Percentiles rank a stretch among this genome's conserved stretches.
phyloP scores from a whole-genome alignment of 1,140 invertebrate species.

The Elysia chlorotica region DNA sequence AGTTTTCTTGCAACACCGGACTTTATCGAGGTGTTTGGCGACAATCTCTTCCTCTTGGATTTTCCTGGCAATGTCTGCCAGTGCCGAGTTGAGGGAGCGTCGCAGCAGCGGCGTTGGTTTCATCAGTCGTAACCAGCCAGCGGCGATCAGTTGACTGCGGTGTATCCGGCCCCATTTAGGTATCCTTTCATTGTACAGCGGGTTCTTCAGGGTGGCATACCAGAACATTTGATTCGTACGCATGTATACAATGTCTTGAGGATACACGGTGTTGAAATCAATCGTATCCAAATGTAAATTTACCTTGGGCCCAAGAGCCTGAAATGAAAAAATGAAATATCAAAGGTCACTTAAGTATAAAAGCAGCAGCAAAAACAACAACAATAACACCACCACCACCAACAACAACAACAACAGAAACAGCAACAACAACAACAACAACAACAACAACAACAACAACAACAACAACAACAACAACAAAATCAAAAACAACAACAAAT shows the following conservation, averaged over 20 bases:
- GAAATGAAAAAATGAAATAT: neutral
- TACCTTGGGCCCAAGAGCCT: neutral
- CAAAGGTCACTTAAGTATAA: neutral
- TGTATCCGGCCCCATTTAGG: neutral
- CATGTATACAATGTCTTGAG: slow-evolving; percentile 25
- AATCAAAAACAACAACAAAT: no score
- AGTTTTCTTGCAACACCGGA: neutral
- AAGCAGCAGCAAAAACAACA: neutral
- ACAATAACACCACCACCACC: neutral
- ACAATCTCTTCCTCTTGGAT: neutral
- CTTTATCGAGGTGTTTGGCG: neutral
- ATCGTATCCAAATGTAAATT: neutral
- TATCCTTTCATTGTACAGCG: neutral
- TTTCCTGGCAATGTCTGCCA: neutral
- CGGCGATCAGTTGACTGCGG: neutral
- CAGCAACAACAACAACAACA: no score
- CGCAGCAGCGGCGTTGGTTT: neutral
- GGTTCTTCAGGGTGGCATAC: slow-evolving; percentile 1
- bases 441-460: no score
- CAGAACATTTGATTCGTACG: slow-evolving; percentile 17
- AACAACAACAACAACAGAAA: no score
- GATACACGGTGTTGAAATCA: slow-evolving; percentile 23
- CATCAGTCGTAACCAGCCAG: neutral
- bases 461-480: no score
- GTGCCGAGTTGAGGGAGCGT: neutral